Evolutionary conservation across 2,113 vertebrate species (phyloP), one percentile per base, ranked within the genome.

Genomic region (Emydura subglobosa): DNA sequence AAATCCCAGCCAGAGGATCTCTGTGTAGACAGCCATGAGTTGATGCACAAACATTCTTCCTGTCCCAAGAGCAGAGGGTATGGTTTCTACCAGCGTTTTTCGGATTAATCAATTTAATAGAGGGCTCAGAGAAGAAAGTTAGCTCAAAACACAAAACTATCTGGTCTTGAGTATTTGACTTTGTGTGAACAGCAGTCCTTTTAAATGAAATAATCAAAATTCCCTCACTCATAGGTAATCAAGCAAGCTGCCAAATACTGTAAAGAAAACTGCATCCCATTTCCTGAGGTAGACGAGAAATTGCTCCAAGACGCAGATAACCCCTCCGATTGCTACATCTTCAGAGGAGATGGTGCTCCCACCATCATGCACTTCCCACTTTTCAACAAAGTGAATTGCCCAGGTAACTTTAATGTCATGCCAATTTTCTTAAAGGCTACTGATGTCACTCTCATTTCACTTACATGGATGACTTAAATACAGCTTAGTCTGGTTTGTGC

Each of bases 341-440:
- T 97, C 53, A 54, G 91, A 83, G 92, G 86, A 13, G 49, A 89
- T 16, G 65, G 31, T 0, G 81, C 54, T 1, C 96, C 96, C 9
- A 51, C 65, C 2, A 90, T 96, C 54, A 94, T 97, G 93, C 93
- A 96, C n/a, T 96, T 97, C 19, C 92, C 96, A 44, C 94, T 97
- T 34, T 97, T 97, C 81, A 97, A 97, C 91, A 89, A 4, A 50
- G 42, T 85, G 31, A 92, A 14, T 55, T 94, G 92, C 85, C 68
- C 31, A 84, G 93, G 96, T 96, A 76, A 76, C n/a, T 21, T 72
- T 72, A n/a, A 22, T 5, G 9, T 72, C 19, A 5, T 3, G 5
- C 19, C 65, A 9, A 27, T 27, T 44, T 44, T 44, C 24, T 44
- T 47, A 24, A 44, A 24, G 22, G 24, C n/a, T 10, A 39, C 10